Evolutionary conservation across 2,797 vertebrate genomes (phyloP).

Genomic region (Platyrinchus mystaceus): DNA sequence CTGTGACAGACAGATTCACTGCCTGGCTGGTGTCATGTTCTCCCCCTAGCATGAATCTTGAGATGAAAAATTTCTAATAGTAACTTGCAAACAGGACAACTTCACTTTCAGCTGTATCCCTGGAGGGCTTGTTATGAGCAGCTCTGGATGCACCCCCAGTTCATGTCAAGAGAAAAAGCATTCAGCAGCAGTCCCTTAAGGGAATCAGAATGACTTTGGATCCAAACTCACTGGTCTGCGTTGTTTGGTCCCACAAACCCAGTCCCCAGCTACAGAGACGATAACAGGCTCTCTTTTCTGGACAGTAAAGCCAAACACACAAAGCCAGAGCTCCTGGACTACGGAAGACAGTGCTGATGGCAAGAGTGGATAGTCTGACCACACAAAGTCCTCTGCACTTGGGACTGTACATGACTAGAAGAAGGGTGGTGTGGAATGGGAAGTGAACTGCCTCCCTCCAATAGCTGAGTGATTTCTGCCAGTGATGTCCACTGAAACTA

Average conservation of each 20-base stretch:
- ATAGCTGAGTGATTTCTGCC: not conserved
- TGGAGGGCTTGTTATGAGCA: not conserved
- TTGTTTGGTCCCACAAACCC: not conserved
- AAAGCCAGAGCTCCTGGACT: not conserved
- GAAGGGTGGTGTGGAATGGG: fast-evolving
- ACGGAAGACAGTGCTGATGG: not conserved
- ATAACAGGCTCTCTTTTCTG: not conserved
- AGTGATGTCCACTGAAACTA: not conserved
- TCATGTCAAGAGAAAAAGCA: not conserved
- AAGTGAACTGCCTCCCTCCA: not conserved
- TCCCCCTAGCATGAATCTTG: not conserved
- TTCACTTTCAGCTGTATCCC: not conserved
- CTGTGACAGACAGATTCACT: not conserved
- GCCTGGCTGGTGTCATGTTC: not conserved
- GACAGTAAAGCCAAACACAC: not conserved
- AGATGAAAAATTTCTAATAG: constrained; percentile 6
- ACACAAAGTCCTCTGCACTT: not conserved
- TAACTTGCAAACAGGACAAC: not conserved
- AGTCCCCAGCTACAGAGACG: not conserved
- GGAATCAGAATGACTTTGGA: not conserved
- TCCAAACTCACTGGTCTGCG: not conserved
- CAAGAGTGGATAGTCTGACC: not conserved
- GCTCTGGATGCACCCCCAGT: not conserved
- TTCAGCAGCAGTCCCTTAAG: not conserved
- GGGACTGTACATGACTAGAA: not conserved